Percentiles rank a stretch among this genome's conserved stretches.
These are phyloP conservation scores for Cheilosia variabilis DNA, from an alignment of 2,888 invertebrate genomes.

Conservation along the genomic window DNA sequence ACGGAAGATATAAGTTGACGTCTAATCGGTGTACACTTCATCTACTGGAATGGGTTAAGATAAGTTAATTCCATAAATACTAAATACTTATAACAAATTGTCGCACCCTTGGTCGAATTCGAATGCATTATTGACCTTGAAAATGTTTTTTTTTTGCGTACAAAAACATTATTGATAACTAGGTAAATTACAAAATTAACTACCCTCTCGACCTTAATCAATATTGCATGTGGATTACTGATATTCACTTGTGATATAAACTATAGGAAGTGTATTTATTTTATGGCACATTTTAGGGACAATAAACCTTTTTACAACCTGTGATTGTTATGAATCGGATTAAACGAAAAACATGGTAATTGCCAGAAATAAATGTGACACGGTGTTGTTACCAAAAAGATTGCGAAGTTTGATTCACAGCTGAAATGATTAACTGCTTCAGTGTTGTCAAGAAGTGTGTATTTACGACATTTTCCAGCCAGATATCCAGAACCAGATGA, in stretches of 20 bases:
- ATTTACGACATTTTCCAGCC: neutral
- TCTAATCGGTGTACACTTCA: neutral
- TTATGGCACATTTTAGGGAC: neutral
- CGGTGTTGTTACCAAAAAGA: neutral
- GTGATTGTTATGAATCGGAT: neutral
- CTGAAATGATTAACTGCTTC: neutral
- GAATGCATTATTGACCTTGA: constrained; percentile 6
- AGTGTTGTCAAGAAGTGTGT: neutral
- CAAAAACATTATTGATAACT: no score
- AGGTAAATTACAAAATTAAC: no score
- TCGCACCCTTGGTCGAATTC: neutral
- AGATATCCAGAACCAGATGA: constrained; percentile 2
- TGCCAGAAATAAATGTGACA: constrained; percentile 34
- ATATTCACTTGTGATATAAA: constrained; percentile 19
- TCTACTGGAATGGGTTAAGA: neutral
- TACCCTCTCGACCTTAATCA: constrained; percentile 32
- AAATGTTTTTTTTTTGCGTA: neutral
- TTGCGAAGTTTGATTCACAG: constrained; percentile 14
- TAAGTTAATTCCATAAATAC: neutral
- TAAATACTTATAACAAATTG: neutral
- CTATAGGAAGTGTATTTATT: neutral
- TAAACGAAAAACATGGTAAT: constrained; percentile 6
- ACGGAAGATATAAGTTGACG: no score
- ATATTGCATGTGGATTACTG: constrained; percentile 20
- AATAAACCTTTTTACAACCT: constrained; percentile 8